Evolutionary conservation across 2,113 vertebrate species (phyloP).

Genomic region (Halcyon malimbica): DNA sequence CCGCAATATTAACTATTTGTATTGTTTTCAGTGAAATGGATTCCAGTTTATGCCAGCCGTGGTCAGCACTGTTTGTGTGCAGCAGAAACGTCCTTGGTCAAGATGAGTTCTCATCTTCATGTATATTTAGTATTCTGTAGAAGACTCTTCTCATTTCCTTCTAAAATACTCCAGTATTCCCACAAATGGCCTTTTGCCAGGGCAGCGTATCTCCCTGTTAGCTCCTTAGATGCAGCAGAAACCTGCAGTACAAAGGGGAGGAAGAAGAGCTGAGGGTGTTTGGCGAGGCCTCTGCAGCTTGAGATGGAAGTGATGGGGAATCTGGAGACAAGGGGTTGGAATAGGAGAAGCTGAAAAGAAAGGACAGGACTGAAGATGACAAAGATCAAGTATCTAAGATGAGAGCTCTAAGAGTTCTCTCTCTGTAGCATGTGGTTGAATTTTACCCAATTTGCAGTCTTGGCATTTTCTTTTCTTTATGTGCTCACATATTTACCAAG

Average conservation of each 20-base stretch:
- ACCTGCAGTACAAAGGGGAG: accelerated
- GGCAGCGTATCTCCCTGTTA: neutral
- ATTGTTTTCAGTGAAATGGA: neutral
- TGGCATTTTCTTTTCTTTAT: neutral
- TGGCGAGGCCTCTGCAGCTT: neutral
- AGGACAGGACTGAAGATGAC: neutral
- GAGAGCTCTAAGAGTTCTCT: neutral
- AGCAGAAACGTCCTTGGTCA: neutral
- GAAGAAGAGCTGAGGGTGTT: neutral
- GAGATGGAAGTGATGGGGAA: neutral
- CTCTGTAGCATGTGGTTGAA: neutral
- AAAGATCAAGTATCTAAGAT: neutral
- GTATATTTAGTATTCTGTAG: neutral
- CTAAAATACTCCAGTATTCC: neutral
- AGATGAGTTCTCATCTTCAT: neutral
- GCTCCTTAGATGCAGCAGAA: neutral
- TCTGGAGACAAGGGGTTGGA: neutral
- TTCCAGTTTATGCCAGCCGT: accelerated
- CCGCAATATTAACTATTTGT: neutral
- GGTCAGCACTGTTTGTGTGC: neutral
- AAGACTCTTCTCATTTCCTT: neutral
- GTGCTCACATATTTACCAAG: neutral
- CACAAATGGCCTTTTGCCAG: neutral
- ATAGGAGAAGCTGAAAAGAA: neutral
- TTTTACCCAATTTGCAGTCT: neutral